A percentile compares a stretch with the other conserved stretches of the same genome.
Evolutionary conservation across 2,113 vertebrate species (phyloP).

Genomic region (Todiramphus chloris): DNA sequence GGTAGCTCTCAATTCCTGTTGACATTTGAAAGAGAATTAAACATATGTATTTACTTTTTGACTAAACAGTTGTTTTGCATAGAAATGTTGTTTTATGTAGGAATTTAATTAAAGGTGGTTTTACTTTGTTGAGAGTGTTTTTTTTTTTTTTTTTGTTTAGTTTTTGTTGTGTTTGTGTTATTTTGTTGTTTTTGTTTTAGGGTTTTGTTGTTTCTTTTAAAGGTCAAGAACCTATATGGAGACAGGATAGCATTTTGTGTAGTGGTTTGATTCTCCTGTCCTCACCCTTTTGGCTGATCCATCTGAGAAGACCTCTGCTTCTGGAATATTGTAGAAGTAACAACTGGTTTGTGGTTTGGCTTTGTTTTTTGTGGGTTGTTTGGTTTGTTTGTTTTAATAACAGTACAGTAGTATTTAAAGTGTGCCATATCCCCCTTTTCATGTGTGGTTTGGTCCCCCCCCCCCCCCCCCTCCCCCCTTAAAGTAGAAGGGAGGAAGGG

Average conservation of each 20-base stretch:
- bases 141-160: neutral
- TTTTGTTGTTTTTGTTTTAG: neutral
- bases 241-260: neutral
- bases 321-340: neutral
- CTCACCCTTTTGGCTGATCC: neutral
- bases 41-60: slow-evolving; percentile 63
- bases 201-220: neutral
- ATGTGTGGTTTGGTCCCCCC: too few relatives aligned
- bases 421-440: neutral
- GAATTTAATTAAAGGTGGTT: slow-evolving; percentile 77
- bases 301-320: neutral
- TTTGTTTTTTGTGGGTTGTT: neutral
- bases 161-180: neutral
- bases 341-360: neutral
- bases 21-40: slow-evolving; percentile 61
- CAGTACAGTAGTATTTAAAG: neutral
- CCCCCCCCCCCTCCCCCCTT: neutral
- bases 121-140: slow-evolving; percentile 69
- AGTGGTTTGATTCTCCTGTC: neutral
- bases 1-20: slow-evolving; percentile 62
- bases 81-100: slow-evolving; percentile 72
- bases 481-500: neutral
- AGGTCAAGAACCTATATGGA: neutral
- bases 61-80: slow-evolving; percentile 73
- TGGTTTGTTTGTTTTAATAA: neutral